Evolutionary conservation across 2,113 vertebrate genomes (phyloP).

Genomic region (human): GRCh38 chr5:159787001-159787500

Average conservation of each 20-base stretch:
- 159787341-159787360: constrained; percentile 79
- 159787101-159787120: accelerated
- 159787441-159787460: constrained; percentile 77
- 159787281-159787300: constrained; percentile 72
- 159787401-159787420: constrained; percentile 83
- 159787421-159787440: constrained; percentile 83
- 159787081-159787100: background rate
- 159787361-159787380: constrained; percentile 83
- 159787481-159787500: constrained; percentile 68
- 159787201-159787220: background rate
- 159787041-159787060: background rate
- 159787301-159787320: constrained; percentile 65
- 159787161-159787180: background rate
- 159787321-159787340: constrained; percentile 77
- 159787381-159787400: constrained; percentile 80
- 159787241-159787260: background rate
- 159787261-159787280: constrained; percentile 49
- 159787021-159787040: background rate
- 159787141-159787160: background rate
- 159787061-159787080: background rate
- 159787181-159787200: constrained; percentile 22
- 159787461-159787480: constrained; percentile 79
- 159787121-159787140: background rate
- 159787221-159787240: constrained; percentile 73
- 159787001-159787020: background rate